phyloP scores from a whole-genome alignment of 2,113 vertebrate species.

The Istiophorus platypterus region DNA sequence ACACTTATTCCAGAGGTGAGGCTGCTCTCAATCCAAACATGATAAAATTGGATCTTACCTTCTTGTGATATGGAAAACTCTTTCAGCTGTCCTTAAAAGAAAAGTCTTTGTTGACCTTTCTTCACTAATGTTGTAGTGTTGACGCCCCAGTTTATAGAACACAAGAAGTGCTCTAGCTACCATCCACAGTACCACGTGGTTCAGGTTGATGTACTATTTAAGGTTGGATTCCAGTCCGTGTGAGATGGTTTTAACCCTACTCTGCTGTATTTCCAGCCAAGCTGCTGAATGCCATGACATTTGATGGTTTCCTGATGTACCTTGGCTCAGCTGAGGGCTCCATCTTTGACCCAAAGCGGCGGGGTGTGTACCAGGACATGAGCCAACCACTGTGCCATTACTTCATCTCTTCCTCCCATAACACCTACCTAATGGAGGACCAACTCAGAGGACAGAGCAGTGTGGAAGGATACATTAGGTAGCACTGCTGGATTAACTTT shows the following conservation, averaged over 20 bases:
- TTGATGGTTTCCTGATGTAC: conserved; percentile 94
- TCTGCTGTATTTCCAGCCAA: conserved; percentile 82
- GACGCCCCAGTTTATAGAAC: background rate
- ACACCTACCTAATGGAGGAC: conserved; percentile 96
- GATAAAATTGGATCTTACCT: too few species aligned
- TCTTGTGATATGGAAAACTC: too few species aligned
- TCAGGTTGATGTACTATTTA: background rate
- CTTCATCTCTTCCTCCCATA: conserved; percentile 96
- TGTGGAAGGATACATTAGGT: conserved; percentile 96
- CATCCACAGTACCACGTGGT: background rate
- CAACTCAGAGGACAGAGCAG: conserved; percentile 95
- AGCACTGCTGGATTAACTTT: background rate
- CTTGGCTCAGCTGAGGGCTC: conserved; percentile 91
- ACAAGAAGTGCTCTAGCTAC: background rate
- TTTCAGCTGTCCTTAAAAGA: background rate
- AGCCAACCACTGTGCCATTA: conserved; percentile 91
- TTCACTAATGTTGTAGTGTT: background rate
- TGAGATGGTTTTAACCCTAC: conserved; percentile 7
- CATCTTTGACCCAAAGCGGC: conserved; percentile 87
- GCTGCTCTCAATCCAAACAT: too few species aligned
- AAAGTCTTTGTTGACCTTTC: too few species aligned
- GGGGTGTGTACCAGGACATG: conserved; percentile 91
- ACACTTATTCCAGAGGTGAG: too few species aligned
- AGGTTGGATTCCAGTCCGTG: background rate
- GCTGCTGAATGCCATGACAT: conserved; percentile 88